Percentiles rank a stretch among this genome's conserved stretches.
These are phyloP conservation scores for Trachelus troglodyta DNA, from an alignment of 2,888 invertebrate genomes.

Conservation along the genomic window DNA sequence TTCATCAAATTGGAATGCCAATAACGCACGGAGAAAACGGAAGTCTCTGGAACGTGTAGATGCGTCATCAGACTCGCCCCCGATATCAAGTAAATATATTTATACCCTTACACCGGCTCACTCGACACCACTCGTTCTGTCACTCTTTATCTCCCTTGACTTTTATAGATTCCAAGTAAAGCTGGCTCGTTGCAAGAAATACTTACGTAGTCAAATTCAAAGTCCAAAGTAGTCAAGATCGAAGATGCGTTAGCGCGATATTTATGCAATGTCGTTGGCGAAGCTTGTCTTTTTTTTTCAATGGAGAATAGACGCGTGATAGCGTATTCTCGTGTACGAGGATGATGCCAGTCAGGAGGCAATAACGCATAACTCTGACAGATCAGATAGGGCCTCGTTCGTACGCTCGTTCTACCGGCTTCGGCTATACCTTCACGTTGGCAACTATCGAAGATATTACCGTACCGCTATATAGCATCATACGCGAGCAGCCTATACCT, in stretches of 20 bases:
- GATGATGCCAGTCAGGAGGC: constrained; percentile 16
- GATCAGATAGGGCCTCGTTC: constrained; percentile 46
- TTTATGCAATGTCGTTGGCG: constrained; percentile 46
- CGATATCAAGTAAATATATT: background rate
- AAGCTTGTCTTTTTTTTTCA: background rate
- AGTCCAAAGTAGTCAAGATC: background rate
- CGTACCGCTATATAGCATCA: background rate
- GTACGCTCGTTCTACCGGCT: background rate
- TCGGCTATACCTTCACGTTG: background rate
- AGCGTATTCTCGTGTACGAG: background rate
- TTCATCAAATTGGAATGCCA: background rate
- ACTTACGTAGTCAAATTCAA: background rate
- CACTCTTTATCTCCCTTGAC: background rate
- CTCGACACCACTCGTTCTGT: background rate
- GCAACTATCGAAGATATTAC: background rate
- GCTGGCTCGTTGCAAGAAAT: background rate
- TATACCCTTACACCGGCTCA: background rate
- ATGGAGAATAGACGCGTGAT: background rate
- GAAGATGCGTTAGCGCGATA: constrained; percentile 48
- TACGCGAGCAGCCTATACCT: background rate
- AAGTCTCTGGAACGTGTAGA: background rate
- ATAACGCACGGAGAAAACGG: background rate
- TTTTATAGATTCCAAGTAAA: background rate
- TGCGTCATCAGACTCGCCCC: background rate
- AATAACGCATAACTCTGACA: constrained; percentile 54